A percentile compares a stretch with the other conserved stretches of the same genome.
Conservation (phyloP, 2,113 vertebrate species). For the Azemiops feae region DNA sequence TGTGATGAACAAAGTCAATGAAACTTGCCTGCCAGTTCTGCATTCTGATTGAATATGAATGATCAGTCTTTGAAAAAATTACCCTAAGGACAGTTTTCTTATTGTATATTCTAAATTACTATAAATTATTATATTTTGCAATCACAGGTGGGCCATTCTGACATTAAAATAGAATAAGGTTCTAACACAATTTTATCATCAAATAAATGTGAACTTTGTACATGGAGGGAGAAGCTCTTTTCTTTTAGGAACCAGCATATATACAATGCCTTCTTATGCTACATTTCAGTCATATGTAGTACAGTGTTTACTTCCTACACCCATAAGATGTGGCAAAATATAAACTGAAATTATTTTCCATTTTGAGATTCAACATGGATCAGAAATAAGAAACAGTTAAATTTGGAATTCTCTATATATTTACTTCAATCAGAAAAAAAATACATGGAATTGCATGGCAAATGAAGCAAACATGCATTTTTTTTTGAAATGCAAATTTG, state of each 20-base stretch:
- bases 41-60: slow-evolving; percentile 89
- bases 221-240: not conserved
- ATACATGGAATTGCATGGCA: not conserved
- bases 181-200: not conserved
- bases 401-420: not conserved
- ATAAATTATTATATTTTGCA: not conserved
- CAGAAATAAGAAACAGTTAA: not conserved
- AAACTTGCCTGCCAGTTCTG: slow-evolving; percentile 78
- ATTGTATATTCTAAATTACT: not conserved
- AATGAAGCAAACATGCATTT: not conserved
- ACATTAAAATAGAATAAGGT: not conserved
- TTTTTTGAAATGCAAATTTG: not conserved
- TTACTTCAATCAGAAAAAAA: not conserved
- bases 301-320: not conserved
- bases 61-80: not conserved
- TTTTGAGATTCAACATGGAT: accelerated
- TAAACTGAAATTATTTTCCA: accelerated
- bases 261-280: not conserved
- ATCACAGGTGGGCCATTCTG: not conserved
- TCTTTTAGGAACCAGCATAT: not conserved
- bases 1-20: slow-evolving; percentile 50
- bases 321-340: not conserved
- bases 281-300: not conserved
- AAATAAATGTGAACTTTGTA: not conserved
- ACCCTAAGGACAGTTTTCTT: not conserved